Evolutionary conservation across 1,140 invertebrate genomes (phyloP).

Genomic region (Idris sp.): DNA sequence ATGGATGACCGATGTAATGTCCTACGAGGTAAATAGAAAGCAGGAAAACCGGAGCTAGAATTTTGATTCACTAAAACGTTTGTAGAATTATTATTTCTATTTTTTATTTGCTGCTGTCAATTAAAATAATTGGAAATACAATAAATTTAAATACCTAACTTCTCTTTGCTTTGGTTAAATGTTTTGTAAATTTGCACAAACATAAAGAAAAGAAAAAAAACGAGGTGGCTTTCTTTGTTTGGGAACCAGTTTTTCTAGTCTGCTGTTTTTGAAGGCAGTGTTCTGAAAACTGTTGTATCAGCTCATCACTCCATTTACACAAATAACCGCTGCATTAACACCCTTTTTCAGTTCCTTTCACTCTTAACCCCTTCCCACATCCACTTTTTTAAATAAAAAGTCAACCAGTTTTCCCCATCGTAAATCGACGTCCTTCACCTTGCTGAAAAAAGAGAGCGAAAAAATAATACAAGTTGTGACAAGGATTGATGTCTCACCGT

Average conservation of each 20-base stretch:
- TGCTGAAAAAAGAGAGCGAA: constrained; percentile 1
- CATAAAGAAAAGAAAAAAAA: no score
- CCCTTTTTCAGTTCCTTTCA: constrained; percentile 3
- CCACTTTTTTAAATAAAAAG: constrained; percentile 22
- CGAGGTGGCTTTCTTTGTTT: no score
- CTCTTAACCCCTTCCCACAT: constrained; percentile 3
- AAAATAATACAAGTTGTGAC: constrained; percentile 9
- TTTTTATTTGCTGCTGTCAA: no score
- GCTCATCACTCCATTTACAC: constrained; percentile 9
- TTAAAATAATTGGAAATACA: no score
- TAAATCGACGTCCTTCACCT: constrained; percentile 36
- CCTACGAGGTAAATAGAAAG: constrained; percentile 13
- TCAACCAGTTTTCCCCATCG: constrained; percentile 21
- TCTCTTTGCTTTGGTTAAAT: no score
- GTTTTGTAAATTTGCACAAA: no score
- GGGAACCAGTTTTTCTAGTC: background rate
- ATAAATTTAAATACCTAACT: no score
- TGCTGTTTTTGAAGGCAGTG: background rate
- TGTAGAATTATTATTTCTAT: no score
- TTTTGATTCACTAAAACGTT: constrained; percentile 3
- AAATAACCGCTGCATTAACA: constrained; percentile 8
- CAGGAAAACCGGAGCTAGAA: background rate
- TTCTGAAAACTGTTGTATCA: background rate
- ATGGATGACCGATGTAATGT: constrained; percentile 16
- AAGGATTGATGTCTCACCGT: constrained; percentile 14